These are phyloP conservation scores for Mallateleia sp. DNA, from an alignment of 2,888 invertebrate species.

Conservation along the genomic window DNA sequence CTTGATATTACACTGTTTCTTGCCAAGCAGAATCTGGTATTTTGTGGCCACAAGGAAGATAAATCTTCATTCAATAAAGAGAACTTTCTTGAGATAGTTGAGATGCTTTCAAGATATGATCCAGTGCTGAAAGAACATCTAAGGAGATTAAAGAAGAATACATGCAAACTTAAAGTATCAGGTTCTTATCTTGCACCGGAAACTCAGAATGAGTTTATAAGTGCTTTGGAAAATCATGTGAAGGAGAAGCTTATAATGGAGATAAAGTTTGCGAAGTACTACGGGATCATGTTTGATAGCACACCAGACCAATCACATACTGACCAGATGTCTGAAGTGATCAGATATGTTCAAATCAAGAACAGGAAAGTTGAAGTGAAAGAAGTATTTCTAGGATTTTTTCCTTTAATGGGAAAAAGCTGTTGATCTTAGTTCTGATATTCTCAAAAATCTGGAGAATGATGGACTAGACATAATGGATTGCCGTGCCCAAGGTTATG, in stretches of 20 bases:
- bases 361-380: slow-evolving; percentile 73
- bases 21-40: slow-evolving; percentile 41
- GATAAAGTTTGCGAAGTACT: slow-evolving; percentile 78
- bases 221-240: slow-evolving; percentile 69
- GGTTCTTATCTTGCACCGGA: slow-evolving; percentile 78
- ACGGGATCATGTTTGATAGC: slow-evolving; percentile 77
- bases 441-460: slow-evolving; percentile 48
- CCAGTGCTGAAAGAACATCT: slow-evolving; percentile 73
- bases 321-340: slow-evolving; percentile 77
- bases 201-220: slow-evolving; percentile 80
- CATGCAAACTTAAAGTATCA: slow-evolving; percentile 28
- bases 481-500: slow-evolving; percentile 77
- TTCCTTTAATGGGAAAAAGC: slow-evolving; percentile 62
- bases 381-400: slow-evolving; percentile 79
- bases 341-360: slow-evolving; percentile 70
- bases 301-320: slow-evolving; percentile 77
- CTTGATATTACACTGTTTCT: slow-evolving; percentile 30
- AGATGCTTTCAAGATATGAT: slow-evolving; percentile 53
- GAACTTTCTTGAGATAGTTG: slow-evolving; percentile 52
- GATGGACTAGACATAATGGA: slow-evolving; percentile 52
- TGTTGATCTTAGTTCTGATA: no score
- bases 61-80: slow-evolving; percentile 36
- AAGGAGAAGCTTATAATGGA: slow-evolving; percentile 71
- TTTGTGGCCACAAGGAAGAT: slow-evolving; percentile 51
- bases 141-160: slow-evolving; percentile 63